Evolutionary conservation across 2,888 invertebrate species (phyloP), one percentile per base, ranked within the genome.

Genomic region (Limenitis camilla): DNA sequence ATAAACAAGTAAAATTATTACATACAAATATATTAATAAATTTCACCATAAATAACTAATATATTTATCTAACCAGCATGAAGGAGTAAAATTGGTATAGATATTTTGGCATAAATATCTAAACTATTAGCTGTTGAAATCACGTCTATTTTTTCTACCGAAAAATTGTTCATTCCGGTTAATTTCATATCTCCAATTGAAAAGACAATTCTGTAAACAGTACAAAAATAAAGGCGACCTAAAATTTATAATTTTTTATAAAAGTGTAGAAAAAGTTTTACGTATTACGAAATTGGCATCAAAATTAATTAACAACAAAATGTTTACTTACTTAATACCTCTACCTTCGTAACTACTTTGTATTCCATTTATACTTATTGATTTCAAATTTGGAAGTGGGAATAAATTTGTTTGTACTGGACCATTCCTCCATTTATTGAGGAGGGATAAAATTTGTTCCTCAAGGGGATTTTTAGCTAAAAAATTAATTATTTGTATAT

Each of bases 131-230:
- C 47, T 31, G 62, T 62, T 2, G 48, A 39, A 8, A 46, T 10
- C 7, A 68, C 66, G 5, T 61, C 49, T 19, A 75, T 54, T 36
- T 62, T 52, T 10, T 64, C 60, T 6, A 76, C 66, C 8, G 58
- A 57, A 38, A 76, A 74, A 8, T 62, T 63, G 44, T 67, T 61
- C 1, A 71, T 60, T 31, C 76, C 76, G 7, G 40, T 53, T 49
- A 76, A 33, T 46, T 53, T 58, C 65, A 75, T 65, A 4, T 65
- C 60, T 39, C 65, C 69, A 3, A 73, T 66, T 3, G 55, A 60
- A 50, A 66, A 75, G 0, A 57, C 50, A 19, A 74, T 59, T 42
- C 76, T 76, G 27, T 40, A 40, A 8, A 19, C 44, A 44, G 40
- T 10, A 45, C 11, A 9, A 36, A 4, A 4, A 36, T 44, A 1